Conservation (phyloP, 2,113 vertebrate genomes). For the Xenotilapia leptura region DNA sequence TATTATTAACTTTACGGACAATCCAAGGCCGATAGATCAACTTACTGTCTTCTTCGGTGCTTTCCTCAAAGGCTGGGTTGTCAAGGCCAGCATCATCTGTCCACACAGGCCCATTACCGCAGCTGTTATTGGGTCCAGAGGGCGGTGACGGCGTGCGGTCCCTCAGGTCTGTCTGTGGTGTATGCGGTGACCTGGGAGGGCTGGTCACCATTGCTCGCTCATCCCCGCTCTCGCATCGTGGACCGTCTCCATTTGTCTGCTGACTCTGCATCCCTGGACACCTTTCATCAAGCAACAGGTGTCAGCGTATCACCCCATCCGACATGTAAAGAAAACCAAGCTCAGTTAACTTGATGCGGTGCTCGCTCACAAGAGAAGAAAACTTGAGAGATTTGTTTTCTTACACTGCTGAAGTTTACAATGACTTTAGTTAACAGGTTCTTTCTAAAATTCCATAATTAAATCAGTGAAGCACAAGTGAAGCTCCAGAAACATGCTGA, state of each 20-base stretch:
- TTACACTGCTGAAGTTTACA: not conserved
- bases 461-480: not conserved
- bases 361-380: not conserved
- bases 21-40: not conserved
- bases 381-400: no score
- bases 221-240: conserved; percentile 69
- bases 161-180: conserved; percentile 65
- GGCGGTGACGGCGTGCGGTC: conserved; percentile 57
- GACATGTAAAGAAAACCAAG: conserved; percentile 33
- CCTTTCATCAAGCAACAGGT: conserved; percentile 67
- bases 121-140: conserved; percentile 44
- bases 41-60: conserved; percentile 82
- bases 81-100: conserved; percentile 83
- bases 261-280: conserved; percentile 87
- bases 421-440: not conserved
- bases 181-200: conserved; percentile 66
- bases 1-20: not conserved
- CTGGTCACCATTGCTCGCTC: conserved; percentile 70
- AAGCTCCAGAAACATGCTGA: not conserved
- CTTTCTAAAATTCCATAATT: not conserved
- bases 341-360: not conserved
- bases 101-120: conserved; percentile 71
- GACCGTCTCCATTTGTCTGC: conserved; percentile 76
- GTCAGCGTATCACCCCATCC: conserved; percentile 45
- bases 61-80: conserved; percentile 92